Base-by-base conservation (phyloP, 1,140 invertebrate species). In the Episyrphus balteatus region DNA sequence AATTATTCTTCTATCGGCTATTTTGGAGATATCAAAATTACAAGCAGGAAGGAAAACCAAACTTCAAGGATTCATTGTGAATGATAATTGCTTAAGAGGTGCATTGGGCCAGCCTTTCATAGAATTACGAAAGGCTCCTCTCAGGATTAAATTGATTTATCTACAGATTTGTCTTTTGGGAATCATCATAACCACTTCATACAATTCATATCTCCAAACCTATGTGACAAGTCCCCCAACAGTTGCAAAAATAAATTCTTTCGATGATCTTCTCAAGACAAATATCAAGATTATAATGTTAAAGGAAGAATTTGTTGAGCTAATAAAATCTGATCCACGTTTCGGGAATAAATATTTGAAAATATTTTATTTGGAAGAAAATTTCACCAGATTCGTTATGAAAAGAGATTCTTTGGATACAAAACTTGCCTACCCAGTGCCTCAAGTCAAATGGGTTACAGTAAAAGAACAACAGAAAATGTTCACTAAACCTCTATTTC, bases 141-240 rank as follows among this genome's bases (percentile, higher is more conserved):
- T 26, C 3, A 26, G 8, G 8, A 26, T 26, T 8, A 26, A 26
- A 26, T 26, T 26, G 3, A 26, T 26, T 8, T 26, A 26, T 8
- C 21, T 26, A 8, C 21, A 26, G 21, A 26, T 26, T 26, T 26
- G 21, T 26, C 21, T 26, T 3, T 8, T 26, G 3, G 21, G 21
- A 9, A 56, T 65, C n/a, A 43, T 65, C 9, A 50, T 65, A 5
- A 62, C 62, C 3, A 59, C 55, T 15, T 62, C 60, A 51, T 65
- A 62, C 11, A 65, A 65, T 18, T 59, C 62, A 0, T 62, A 61
- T 40, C 65, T 65, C 38, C 60, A 62, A 9, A 54, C 62, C 17
- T 65, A 59, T 39, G 57, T 62, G 15, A 65, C 62, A 12, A 61
- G 51, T 10, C 42, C 54, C 0, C 62, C 62, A 0, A 65, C 62